Evolutionary conservation across 1,140 invertebrate genomes (phyloP), one percentile per base, ranked within the genome.

Genomic region (Bombus vancouverensis): DNA sequence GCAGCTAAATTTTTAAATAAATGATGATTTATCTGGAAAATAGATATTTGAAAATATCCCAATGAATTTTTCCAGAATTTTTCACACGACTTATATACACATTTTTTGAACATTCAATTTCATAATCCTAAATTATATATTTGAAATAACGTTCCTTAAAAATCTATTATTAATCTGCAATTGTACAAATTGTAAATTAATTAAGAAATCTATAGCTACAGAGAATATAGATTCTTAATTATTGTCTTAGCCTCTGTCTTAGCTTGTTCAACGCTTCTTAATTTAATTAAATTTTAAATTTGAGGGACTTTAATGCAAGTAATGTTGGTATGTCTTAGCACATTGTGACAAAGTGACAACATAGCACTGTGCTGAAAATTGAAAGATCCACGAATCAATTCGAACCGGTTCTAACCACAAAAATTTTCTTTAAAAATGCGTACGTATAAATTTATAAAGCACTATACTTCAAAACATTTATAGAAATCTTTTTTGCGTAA

Each of bases 361-460:
- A 70, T 13, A 25, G 13, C 65, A 71, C 9, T 37, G 47, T 59
- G n/a, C 8, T n/a, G 37, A 22, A 28, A 77, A 28, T 28, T 34
- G 47, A 70, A 25, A 77, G 22, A 59, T 77, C 12, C 1, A 15
- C 6, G 44, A 34, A 42, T 42, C 34, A 22, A 39, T 68, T 65
- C 15, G 42, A 47, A 62, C 8, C 15, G 2, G 28, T 47, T 39
- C 15, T 22, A 22, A 28, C 22, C 39, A 81, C 25, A n/a, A 13
- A 44, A 22, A 18, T 57, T 68, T 66, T 25, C 10, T 34, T 34
- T 66, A 10, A 86, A 86, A 74, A 75, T 87, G 70, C 57, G 74
- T 80, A 83, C 32, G 71, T 68, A 79, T 34, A 5, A 57, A 42
- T 34, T 47, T 34, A n/a, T 22, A 47, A 75, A 66, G 18, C 18